Percentiles rank a stretch among this genome's conserved stretches.
These are phyloP conservation scores for Ectropis grisescens DNA, from an alignment of 1,140 invertebrate genomes.

Conservation along the genomic window DNA sequence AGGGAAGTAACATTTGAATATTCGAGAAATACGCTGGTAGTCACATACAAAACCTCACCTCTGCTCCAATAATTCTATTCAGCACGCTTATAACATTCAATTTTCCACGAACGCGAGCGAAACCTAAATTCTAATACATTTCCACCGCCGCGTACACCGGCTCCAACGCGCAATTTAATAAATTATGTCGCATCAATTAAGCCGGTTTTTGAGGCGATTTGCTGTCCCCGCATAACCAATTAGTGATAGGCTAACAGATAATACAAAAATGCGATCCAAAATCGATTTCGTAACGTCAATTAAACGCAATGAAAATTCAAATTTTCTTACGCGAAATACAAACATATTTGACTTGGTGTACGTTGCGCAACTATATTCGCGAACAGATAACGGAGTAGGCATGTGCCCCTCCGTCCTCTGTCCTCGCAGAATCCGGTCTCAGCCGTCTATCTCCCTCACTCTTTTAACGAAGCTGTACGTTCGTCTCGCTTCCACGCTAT, in stretches of 20 bases:
- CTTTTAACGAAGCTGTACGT: constrained; percentile 7
- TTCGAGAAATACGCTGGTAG: too few relatives aligned
- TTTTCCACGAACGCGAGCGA: background rate
- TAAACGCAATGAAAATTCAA: constrained; percentile 1
- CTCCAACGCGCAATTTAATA: constrained; percentile 30
- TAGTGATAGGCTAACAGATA: constrained; percentile 5
- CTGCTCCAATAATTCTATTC: too few relatives aligned
- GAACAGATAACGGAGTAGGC: constrained; percentile 58
- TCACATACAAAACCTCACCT: too few relatives aligned
- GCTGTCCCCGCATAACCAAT: constrained; percentile 7
- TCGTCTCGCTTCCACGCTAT: constrained; percentile 33
- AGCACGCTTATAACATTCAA: too few relatives aligned
- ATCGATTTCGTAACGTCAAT: background rate
- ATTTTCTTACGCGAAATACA: constrained; percentile 28
- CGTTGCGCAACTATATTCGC: constrained; percentile 65
- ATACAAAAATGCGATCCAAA: constrained; percentile 9
- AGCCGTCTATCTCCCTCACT: constrained; percentile 27
- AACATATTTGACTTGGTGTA: constrained; percentile 53
- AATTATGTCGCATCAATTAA: constrained; percentile 25
- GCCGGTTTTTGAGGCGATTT: constrained; percentile 17
- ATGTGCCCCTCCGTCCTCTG: constrained; percentile 51
- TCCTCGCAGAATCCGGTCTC: constrained; percentile 46
- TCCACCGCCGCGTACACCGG: constrained; percentile 37
- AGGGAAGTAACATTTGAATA: too few relatives aligned
- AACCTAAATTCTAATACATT: constrained; percentile 7